These are phyloP conservation scores for Chelon auratus DNA, from an alignment of 2,797 vertebrate genomes.

Conservation along the genomic window DNA sequence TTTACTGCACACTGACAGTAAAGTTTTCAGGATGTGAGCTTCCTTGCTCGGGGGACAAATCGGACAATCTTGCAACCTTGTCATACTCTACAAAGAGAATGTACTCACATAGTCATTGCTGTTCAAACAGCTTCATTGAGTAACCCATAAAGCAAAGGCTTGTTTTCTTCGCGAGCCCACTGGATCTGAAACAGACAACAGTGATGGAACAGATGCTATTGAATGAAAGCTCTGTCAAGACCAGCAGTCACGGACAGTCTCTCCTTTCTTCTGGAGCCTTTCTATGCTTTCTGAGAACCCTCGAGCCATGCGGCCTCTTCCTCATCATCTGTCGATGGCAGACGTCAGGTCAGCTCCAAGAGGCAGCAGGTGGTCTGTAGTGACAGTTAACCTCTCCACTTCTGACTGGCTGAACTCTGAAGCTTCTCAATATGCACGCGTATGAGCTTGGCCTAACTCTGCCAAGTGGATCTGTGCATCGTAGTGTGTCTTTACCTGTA, in stretches of 20 bases:
- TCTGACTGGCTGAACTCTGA: conserved; percentile 45
- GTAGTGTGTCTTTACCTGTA: conserved; percentile 16
- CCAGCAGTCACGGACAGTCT: conserved; percentile 64
- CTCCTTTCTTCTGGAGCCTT: conserved; percentile 65
- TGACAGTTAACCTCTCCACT: conserved; percentile 44
- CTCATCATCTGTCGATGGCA: conserved; percentile 76
- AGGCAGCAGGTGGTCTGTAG: conserved; percentile 72
- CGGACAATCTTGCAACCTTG: conserved; percentile 23
- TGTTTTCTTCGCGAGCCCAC: conserved; percentile 61
- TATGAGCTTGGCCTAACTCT: background rate
- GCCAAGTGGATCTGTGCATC: conserved; percentile 21
- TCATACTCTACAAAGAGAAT: conserved; percentile 34
- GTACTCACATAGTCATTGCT: conserved; percentile 44
- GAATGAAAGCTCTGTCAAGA: conserved; percentile 74
- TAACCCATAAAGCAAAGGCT: conserved; percentile 62
- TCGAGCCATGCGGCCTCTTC: conserved; percentile 64
- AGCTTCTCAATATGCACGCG: conserved; percentile 20
- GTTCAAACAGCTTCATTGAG: conserved; percentile 64
- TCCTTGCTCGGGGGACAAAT: conserved; percentile 27
- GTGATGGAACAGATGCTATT: conserved; percentile 71
- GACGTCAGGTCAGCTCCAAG: conserved; percentile 65
- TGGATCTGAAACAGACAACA: conserved; percentile 57
- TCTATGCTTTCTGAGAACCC: conserved; percentile 62
- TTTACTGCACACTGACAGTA: background rate
- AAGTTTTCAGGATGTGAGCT: no score